These are phyloP conservation scores for Bombus impatiens DNA, from an alignment of 1,140 invertebrate genomes.

Conservation along the genomic window DNA sequence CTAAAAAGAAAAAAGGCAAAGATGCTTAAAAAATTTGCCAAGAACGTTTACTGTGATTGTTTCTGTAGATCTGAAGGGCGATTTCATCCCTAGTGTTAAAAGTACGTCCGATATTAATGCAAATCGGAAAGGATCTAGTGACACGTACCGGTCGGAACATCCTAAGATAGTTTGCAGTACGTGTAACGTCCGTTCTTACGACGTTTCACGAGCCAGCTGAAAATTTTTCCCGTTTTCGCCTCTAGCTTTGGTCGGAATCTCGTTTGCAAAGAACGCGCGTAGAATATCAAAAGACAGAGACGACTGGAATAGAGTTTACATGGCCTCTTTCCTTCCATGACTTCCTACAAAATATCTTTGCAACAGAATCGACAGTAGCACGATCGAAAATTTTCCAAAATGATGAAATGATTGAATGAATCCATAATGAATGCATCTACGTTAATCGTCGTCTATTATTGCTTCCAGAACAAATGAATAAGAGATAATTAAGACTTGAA, in stretches of 20 bases:
- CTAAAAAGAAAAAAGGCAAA: neutral
- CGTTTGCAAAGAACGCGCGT: constrained; percentile 64
- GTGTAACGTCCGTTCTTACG: constrained; percentile 64
- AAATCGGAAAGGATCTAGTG: constrained; percentile 21
- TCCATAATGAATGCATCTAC: neutral
- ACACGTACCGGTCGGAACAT: constrained; percentile 32
- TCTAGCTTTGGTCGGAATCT: constrained; percentile 56
- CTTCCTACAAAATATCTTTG: constrained; percentile 35
- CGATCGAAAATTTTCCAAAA: constrained; percentile 1
- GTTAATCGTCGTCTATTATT: no score
- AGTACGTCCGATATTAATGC: constrained; percentile 34
- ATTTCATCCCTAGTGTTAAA: neutral
- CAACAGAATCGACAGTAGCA: neutral
- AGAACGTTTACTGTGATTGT: neutral
- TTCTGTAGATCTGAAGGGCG: neutral
- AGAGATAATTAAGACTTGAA: neutral
- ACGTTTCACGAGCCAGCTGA: constrained; percentile 56
- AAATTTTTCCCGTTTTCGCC: constrained; percentile 57
- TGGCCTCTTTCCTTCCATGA: neutral
- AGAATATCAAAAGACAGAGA: constrained; percentile 59
- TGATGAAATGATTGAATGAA: no score
- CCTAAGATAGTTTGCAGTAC: constrained; percentile 56
- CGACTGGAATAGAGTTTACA: constrained; percentile 36
- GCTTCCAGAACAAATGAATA: neutral
- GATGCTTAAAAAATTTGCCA: neutral